Base-by-base conservation (phyloP, 2,797 vertebrate genomes). In the Florisuga fusca region DNA sequence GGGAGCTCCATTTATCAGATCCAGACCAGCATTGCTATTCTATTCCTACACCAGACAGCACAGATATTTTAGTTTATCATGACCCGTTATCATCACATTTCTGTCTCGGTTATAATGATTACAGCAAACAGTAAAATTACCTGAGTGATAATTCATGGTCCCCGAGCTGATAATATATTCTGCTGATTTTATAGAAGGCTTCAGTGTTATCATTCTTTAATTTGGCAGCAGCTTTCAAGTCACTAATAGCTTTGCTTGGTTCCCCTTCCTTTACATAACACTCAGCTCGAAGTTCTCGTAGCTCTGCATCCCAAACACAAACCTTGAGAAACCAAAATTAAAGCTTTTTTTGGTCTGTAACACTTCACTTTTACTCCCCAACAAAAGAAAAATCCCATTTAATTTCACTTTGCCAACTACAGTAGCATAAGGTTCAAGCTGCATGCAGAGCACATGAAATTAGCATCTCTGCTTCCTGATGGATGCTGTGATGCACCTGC, bases 181-280 rank as follows among this genome's bases (percentile, higher is more conserved):
- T 99, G 98, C 99, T 99, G 97, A 99, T 99, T 97, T 98, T 99
- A 98, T 99, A 99, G 97, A 99, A 99, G 57, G 99, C 99, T 97
- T 98, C 98, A 4, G 99, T 99, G 84, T 99, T 99, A 97, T 99
- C 99, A 36, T 88, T 99, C 98, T 98, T 99, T 93, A 99, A 95
- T 97, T 99, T 99, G 74, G 99, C 99, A 55, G 99, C 97, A 54
- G 98, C 99, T 98, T 99, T 99, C 76, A 99, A 98, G 98, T 99
- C 99, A 88, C 98, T 98, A 98, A 99, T 98, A 71, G 99, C 99
- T 97, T 99, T 99, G 73, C 99, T 98, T 97, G 98, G 98, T 86
- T 99, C 99, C 15, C 98, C 99, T 98, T 99, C 98, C 95, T 98
- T 98, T 97, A 99, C 98, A 29, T 98, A 99, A 96, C 99, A 99